Evolutionary conservation across 2,113 vertebrate species (phyloP).

Genomic region (Ginglymostoma cirratum): DNA sequence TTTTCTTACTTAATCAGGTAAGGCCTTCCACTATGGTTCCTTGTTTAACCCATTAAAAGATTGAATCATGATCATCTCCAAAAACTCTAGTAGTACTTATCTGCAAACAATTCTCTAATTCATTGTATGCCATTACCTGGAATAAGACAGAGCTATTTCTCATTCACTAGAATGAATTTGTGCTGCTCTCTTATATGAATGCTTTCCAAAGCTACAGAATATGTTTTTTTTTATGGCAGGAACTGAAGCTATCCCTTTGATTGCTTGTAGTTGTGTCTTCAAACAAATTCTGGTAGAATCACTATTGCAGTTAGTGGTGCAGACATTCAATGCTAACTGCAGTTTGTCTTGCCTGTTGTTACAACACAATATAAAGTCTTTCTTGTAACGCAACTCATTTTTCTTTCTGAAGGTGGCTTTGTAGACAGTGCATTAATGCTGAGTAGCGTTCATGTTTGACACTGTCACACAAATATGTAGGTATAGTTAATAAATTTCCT

Average conservation of each 20-base stretch:
- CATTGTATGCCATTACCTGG: background rate
- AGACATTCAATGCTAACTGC: background rate
- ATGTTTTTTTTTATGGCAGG: background rate
- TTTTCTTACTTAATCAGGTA: background rate
- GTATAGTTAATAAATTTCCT: background rate
- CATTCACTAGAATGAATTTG: background rate
- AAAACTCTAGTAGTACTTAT: background rate
- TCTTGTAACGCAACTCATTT: background rate
- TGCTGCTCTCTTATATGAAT: background rate
- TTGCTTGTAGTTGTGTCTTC: background rate
- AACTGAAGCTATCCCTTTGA: background rate
- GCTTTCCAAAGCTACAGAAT: background rate
- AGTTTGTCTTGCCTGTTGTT: constrained; percentile 5
- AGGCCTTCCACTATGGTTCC: background rate
- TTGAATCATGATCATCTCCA: background rate
- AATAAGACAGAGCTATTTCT: background rate
- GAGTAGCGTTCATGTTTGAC: background rate
- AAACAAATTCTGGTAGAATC: background rate
- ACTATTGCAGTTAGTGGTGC: background rate
- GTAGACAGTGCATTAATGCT: background rate
- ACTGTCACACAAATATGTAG: background rate
- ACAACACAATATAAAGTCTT: background rate
- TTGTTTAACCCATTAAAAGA: background rate
- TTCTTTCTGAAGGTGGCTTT: background rate
- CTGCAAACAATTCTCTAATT: background rate